phyloP scores from a whole-genome alignment of 2,797 vertebrate genomes.

The Liparis tanakae region DNA sequence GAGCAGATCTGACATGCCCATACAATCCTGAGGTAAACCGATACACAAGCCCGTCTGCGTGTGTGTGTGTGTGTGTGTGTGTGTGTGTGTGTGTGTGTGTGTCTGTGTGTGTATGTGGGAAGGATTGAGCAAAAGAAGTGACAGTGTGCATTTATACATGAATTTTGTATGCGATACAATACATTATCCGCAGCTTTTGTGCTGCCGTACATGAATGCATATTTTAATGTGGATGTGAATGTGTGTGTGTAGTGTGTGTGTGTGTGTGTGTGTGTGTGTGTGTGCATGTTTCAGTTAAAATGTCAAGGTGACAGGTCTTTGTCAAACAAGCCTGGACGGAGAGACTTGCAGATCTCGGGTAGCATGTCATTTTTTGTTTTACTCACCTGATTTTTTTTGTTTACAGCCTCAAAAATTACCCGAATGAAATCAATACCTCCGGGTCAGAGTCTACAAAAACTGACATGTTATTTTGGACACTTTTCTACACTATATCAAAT shows the following conservation, averaged over 20 bases:
- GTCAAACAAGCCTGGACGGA: constrained; percentile 42
- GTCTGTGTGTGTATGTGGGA: not conserved
- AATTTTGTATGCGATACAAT: not conserved
- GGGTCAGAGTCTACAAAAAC: not conserved
- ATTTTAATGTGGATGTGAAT: not conserved
- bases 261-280: not conserved
- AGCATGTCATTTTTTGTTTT: not conserved
- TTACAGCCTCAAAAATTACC: not conserved
- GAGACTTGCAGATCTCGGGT: constrained; percentile 17
- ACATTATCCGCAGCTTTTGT: constrained; percentile 4
- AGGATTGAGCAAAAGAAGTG: not conserved
- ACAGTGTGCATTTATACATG: constrained; percentile 17
- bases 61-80: not conserved
- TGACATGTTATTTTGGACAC: not conserved
- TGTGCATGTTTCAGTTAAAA: not conserved
- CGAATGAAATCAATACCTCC: not conserved
- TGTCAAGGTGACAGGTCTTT: constrained; percentile 29
- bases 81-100: not conserved
- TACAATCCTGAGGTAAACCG: constrained; percentile 57
- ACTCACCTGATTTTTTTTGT: not conserved
- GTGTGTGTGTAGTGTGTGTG: not conserved
- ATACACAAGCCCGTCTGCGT: constrained; percentile 32
- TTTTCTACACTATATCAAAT: not conserved
- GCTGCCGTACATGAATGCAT: not conserved
- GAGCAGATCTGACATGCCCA: constrained; percentile 51